Conservation (phyloP, 1,140 invertebrate genomes). For the Anastatus disparis region DNA sequence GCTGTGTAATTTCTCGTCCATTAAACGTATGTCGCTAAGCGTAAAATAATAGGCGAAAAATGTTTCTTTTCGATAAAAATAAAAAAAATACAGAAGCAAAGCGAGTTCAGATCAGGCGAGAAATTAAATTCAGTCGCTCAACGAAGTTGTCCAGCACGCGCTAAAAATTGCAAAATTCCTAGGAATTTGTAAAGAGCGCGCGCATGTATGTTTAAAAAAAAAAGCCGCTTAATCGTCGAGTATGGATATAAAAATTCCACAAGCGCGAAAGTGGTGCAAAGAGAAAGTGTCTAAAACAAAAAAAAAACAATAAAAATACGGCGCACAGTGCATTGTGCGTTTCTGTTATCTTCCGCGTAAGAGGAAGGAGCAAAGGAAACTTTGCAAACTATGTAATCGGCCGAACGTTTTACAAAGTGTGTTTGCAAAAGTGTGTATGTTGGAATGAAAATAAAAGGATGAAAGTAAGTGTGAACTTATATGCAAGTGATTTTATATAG, state of each 20-base stretch:
- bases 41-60: not conserved
- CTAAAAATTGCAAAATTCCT: constrained; percentile 13
- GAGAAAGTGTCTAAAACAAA: not conserved
- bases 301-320: too few species aligned
- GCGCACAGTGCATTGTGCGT: not conserved
- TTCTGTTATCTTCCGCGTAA: constrained; percentile 16
- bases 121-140: not conserved
- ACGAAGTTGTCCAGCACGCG: not conserved
- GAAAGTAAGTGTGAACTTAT: not conserved
- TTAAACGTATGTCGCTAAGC: too few species aligned
- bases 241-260: constrained; percentile 9
- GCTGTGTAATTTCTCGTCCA: not conserved
- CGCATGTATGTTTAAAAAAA: too few species aligned
- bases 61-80: not conserved
- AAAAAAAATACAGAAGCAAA: too few species aligned
- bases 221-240: not conserved
- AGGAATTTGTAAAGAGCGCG: not conserved
- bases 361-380: constrained; percentile 4
- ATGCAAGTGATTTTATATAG: not conserved
- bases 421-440: not conserved
- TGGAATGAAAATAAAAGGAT: constrained; percentile 22
- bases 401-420: not conserved
- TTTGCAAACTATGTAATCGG: constrained; percentile 20
- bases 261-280: not conserved
- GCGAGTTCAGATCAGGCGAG: not conserved